Evolutionary conservation across 2,888 invertebrate species (phyloP).

Genomic region (Xanthorhoe designata): DNA sequence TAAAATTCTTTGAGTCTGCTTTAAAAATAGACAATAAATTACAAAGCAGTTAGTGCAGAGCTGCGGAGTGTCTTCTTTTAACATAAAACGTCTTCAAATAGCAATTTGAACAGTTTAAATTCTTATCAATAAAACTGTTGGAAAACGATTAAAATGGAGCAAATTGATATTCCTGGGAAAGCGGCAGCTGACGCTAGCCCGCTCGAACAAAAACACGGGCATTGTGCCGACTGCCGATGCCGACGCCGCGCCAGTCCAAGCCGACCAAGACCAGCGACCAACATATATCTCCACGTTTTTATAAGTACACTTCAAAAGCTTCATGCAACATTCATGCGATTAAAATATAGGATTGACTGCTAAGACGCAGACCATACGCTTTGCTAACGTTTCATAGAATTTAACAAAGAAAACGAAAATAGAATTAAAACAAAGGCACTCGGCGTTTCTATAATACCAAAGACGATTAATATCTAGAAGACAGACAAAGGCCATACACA

Average conservation of each 20-base stretch:
- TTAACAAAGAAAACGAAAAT: slow-evolving; percentile 24
- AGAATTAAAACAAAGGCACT: slow-evolving; percentile 25
- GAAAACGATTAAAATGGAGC: slow-evolving; percentile 71
- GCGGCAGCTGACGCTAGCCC: slow-evolving; percentile 62
- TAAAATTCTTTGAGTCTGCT: neutral
- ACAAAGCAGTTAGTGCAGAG: slow-evolving; percentile 8
- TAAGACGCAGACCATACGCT: slow-evolving; percentile 5
- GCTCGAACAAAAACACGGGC: slow-evolving; percentile 47
- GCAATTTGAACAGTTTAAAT: slow-evolving; percentile 54
- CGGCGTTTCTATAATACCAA: slow-evolving; percentile 23
- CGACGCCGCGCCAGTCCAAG: slow-evolving; percentile 7
- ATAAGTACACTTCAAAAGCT: slow-evolving; percentile 31
- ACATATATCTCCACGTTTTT: slow-evolving; percentile 38
- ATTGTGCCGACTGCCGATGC: slow-evolving; percentile 29
- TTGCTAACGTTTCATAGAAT: slow-evolving; percentile 14
- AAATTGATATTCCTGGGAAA: slow-evolving; percentile 77
- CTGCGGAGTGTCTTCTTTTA: neutral
- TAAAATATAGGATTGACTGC: slow-evolving; percentile 17
- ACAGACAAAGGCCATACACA: too few relatives aligned
- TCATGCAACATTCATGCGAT: slow-evolving; percentile 21
- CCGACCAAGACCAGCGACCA: neutral
- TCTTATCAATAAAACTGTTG: slow-evolving; percentile 53
- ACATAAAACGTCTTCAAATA: slow-evolving; percentile 25
- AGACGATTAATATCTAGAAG: too few relatives aligned
- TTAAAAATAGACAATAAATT: slow-evolving; percentile 10